phyloP scores from a whole-genome alignment of 2,888 invertebrate species.

The Timema podura region DNA sequence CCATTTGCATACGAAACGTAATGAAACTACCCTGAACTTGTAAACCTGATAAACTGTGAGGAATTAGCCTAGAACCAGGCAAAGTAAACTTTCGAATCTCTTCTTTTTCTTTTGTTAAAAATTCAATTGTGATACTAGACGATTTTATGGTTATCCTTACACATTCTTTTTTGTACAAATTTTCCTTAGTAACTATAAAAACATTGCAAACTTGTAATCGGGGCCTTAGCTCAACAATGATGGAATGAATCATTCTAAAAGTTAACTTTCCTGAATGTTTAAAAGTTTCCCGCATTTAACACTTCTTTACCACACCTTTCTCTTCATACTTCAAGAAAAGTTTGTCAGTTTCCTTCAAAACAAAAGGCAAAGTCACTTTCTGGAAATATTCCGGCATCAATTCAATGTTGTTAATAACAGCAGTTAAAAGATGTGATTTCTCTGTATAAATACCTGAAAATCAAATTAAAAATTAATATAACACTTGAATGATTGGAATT shows the following conservation, averaged over 20 bases:
- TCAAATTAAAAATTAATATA: conserved; percentile 27
- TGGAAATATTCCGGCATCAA: conserved; percentile 78
- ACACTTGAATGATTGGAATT: background rate
- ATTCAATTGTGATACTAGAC: conserved; percentile 20
- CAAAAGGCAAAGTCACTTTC: conserved; percentile 74
- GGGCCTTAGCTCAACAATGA: conserved; percentile 58
- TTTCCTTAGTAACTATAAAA: conserved; percentile 50
- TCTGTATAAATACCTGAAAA: conserved; percentile 70
- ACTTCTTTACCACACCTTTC: conserved; percentile 51
- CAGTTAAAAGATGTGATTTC: conserved; percentile 79
- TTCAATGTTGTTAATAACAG: conserved; percentile 88
- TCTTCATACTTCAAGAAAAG: conserved; percentile 63
- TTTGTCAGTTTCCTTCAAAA: conserved; percentile 69
- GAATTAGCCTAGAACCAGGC: conserved; percentile 36
- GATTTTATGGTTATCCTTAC: conserved; percentile 29
- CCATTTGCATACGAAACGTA: conserved; percentile 45
- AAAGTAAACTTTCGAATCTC: conserved; percentile 30
- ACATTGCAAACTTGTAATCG: conserved; percentile 58
- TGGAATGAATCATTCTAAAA: conserved; percentile 43
- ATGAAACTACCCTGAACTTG: conserved; percentile 38
- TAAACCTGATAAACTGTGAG: conserved; percentile 41
- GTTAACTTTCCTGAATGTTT: conserved; percentile 1
- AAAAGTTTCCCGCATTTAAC: background rate
- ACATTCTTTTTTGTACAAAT: conserved; percentile 46
- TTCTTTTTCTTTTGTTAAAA: background rate